Evolutionary conservation across 2,888 invertebrate genomes (phyloP).

Genomic region (Luperina testacea): DNA sequence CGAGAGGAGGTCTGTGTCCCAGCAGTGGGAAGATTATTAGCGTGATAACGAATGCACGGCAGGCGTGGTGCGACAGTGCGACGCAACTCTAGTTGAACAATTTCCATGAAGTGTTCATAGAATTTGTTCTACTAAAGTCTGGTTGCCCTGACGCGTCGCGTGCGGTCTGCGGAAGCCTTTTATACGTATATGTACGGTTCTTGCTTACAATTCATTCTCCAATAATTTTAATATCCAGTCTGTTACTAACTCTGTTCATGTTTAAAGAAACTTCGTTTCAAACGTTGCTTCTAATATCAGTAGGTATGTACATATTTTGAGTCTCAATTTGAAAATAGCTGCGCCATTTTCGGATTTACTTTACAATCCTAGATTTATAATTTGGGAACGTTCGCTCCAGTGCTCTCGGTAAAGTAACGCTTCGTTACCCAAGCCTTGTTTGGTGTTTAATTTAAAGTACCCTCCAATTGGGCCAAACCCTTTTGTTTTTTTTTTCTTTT

Average conservation of each 20-base stretch:
- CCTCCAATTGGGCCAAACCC: constrained; percentile 63
- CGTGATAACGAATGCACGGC: not conserved
- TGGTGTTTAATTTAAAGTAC: constrained; percentile 70
- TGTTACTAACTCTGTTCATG: not conserved
- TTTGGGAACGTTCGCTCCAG: constrained; percentile 34
- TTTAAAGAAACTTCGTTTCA: not conserved
- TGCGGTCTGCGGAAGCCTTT: not conserved
- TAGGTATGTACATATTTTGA: constrained; percentile 8
- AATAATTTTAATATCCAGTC: not conserved
- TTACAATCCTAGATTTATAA: constrained; percentile 54
- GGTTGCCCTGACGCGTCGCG: not conserved
- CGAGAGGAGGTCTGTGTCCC: too few relatives aligned
- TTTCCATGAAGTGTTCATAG: not conserved
- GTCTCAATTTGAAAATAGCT: constrained; percentile 22
- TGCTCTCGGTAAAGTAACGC: constrained; percentile 48
- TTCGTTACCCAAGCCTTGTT: constrained; percentile 57
- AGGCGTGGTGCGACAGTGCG: not conserved
- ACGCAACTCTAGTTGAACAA: not conserved
- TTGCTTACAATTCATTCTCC: not conserved
- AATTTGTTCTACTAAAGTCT: not conserved
- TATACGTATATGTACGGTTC: not conserved
- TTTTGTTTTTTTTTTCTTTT: constrained; percentile 71
- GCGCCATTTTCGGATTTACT: constrained; percentile 40
- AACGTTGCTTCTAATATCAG: not conserved
- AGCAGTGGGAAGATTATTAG: not conserved